These are phyloP conservation scores for Schizaphis graminum DNA, from an alignment of 2,888 invertebrate genomes.

Conservation along the genomic window DNA sequence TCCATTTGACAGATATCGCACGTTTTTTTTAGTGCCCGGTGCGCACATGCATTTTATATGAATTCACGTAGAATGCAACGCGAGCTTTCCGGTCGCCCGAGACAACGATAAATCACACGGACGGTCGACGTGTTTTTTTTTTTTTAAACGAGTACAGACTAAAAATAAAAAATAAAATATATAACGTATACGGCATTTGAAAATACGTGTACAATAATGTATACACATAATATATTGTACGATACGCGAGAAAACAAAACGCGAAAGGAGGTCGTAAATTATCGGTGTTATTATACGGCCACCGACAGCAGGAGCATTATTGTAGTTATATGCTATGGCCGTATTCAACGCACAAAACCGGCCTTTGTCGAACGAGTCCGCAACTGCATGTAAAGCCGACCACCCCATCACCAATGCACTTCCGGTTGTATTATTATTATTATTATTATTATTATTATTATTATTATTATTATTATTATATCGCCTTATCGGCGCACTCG, in stretches of 20 bases:
- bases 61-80: constrained; percentile 31
- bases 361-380: not conserved
- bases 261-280: constrained; percentile 40
- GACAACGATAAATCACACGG: constrained; percentile 30
- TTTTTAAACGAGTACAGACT: not conserved
- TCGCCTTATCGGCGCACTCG: constrained; percentile 16
- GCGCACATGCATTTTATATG: constrained; percentile 36
- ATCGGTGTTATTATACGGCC: constrained; percentile 18
- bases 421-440: constrained; percentile 1
- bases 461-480: constrained; percentile 11
- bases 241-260: constrained; percentile 39
- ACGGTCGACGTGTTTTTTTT: not conserved
- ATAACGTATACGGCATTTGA: not conserved
- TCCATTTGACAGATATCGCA: constrained; percentile 4
- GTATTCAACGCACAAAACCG: not conserved
- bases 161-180: not conserved
- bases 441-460: constrained; percentile 22
- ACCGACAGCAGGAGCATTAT: not conserved
- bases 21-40: not conserved
- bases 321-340: not conserved
- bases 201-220: constrained; percentile 5
- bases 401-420: not conserved
- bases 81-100: not conserved
- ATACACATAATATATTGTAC: not conserved
- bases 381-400: not conserved